phyloP scores from a whole-genome alignment of 1,140 invertebrate species.

The Hetaerina americana region DNA sequence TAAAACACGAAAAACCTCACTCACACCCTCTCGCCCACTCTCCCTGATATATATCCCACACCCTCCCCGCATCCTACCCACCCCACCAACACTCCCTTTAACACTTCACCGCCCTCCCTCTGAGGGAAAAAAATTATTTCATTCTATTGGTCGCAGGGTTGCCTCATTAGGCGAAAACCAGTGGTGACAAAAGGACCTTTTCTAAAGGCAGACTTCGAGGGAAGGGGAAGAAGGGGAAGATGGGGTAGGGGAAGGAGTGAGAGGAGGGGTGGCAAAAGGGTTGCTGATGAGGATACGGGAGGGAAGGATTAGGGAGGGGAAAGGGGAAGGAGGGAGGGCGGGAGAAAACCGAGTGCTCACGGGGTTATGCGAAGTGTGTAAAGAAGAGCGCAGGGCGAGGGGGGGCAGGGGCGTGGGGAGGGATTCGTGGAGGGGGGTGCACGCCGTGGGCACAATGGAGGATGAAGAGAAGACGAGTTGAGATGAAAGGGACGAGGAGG shows the following conservation, averaged over 20 bases:
- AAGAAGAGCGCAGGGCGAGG: no score
- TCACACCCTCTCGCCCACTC: no score
- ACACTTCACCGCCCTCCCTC: no score
- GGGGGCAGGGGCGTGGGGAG: no score
- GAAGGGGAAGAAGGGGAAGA: neutral
- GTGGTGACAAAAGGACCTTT: neutral
- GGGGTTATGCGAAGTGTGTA: neutral
- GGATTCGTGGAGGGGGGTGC: no score
- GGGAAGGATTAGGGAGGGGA: neutral
- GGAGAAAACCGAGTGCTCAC: neutral
- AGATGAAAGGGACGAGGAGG: no score
- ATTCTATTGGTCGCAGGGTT: neutral
- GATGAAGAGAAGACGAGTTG: no score
- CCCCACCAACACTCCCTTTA: no score
- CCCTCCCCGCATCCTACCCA: neutral
- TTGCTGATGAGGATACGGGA: neutral
- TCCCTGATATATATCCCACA: no score
- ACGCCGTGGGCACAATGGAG: no score
- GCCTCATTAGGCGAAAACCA: neutral
- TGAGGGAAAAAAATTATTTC: no score
- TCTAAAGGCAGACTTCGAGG: neutral
- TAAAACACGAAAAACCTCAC: no score
- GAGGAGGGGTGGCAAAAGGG: neutral
- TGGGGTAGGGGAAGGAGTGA: neutral
- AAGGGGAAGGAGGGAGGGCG: neutral